Evolutionary conservation across 2,888 invertebrate species (phyloP), one percentile per base, ranked within the genome.

Genomic region (Sphecodes monilicornis): DNA sequence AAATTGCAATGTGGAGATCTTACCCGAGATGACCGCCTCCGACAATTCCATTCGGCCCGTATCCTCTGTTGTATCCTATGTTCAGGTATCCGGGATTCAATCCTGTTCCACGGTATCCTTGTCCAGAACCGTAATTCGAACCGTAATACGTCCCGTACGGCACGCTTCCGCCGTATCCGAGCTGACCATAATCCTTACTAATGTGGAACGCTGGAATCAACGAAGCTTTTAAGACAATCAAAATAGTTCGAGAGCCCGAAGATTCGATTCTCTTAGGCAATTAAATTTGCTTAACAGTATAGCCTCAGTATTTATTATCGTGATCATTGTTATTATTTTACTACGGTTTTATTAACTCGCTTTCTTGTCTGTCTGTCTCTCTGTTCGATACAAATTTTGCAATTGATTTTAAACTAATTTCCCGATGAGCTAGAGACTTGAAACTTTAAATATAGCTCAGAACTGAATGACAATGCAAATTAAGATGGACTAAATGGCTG

Each of bases 21-120:
- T 86, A 93, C 93, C 93, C 93, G 41, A 88, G 77, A 78, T 92
- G 82, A 68, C 92, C 91, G 60, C 91, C 89, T 5, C 93, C 92
- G 39, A 89, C 76, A 60, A 90, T 80, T 72, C 92, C 92, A 16
- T 86, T 89, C 41, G 86, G 89, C 2, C 82, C 83, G 66, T 84
- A 86, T 50, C 87, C 72, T 92, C 90, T 69, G 60, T 89, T 88
- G 26, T 90, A 89, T 60, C 85, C 88, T 69, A 87, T 86, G 79
- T 82, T 90, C 69, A 86, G 73, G 39, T 91, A 89, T 43, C 86
- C 89, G 46, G 88, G 50, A 32, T 64, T 76, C 54, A 73, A 77
- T 54, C 84, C 83, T 10, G 83, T 76, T n/a, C 92, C 90, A n/a
- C 90, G 90, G 39, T 91, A 90, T n/a, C 50, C 72, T 57, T 78